Evolutionary conservation across 2,888 invertebrate species (phyloP).

Genomic region (Idaea dimidiata): DNA sequence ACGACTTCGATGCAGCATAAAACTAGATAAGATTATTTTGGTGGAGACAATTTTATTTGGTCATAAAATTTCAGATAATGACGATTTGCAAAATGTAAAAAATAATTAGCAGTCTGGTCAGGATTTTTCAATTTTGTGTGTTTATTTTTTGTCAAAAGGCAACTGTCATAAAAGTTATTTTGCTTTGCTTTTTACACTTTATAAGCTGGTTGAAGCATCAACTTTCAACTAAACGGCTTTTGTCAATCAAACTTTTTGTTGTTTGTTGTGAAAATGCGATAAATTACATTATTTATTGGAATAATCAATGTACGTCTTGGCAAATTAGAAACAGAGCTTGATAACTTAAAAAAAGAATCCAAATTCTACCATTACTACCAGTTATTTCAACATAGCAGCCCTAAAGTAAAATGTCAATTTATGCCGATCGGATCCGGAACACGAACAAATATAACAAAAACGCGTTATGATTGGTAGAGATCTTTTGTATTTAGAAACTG

Average conservation of each 20-base stretch:
- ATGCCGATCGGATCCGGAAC: neutral
- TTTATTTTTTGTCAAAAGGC: slow-evolving; percentile 69
- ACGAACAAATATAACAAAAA: neutral
- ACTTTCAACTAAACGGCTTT: neutral
- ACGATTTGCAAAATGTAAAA: slow-evolving; percentile 24
- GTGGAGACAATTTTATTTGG: slow-evolving; percentile 33
- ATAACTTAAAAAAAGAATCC: neutral
- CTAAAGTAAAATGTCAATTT: neutral
- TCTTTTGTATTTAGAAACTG: neutral
- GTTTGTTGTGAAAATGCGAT: neutral
- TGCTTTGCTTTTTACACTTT: slow-evolving; percentile 60
- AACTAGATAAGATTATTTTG: slow-evolving; percentile 36
- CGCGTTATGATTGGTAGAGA: neutral
- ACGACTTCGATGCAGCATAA: slow-evolving; percentile 64
- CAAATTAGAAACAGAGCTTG: neutral
- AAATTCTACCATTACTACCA: neutral
- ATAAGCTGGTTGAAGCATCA: slow-evolving; percentile 23
- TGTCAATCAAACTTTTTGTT: neutral
- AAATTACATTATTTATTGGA: too few relatives aligned
- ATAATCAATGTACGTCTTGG: neutral
- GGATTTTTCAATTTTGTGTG: slow-evolving; percentile 71
- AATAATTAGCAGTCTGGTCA: slow-evolving; percentile 23
- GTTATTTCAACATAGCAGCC: neutral
- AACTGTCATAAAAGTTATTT: slow-evolving; percentile 50
- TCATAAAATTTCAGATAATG: slow-evolving; percentile 32